phyloP scores from a whole-genome alignment of 2,113 vertebrate species.

The Ploceus nigricollis region DNA sequence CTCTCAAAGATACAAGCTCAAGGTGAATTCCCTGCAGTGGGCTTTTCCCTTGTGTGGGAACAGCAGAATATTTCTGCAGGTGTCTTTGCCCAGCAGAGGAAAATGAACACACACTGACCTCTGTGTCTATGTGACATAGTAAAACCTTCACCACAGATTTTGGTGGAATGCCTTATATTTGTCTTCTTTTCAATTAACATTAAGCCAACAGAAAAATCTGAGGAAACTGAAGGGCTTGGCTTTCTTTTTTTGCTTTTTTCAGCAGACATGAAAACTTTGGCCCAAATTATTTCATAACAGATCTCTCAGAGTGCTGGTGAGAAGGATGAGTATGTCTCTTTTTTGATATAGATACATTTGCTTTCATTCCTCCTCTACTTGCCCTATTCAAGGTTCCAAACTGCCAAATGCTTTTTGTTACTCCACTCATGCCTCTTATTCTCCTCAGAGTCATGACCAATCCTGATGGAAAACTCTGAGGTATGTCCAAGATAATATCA shows the following conservation, averaged over 20 bases:
- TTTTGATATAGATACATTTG: background rate
- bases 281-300: background rate
- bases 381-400: background rate
- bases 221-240: background rate
- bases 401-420: background rate
- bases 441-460: background rate
- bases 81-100: background rate
- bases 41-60: background rate
- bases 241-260: background rate
- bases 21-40: background rate
- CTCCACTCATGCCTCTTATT: background rate
- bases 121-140: background rate
- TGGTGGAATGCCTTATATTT: background rate
- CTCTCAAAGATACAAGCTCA: background rate
- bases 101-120: background rate
- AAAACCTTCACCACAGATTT: background rate
- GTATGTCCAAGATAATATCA: background rate
- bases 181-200: background rate
- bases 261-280: background rate
- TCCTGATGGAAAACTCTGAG: background rate
- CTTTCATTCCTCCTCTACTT: background rate
- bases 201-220: background rate
- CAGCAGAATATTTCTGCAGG: background rate
- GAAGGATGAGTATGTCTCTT: background rate
- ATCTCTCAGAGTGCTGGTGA: background rate